Conservation (phyloP, 2,888 invertebrate genomes). For the Blastobasis lacticolella region DNA sequence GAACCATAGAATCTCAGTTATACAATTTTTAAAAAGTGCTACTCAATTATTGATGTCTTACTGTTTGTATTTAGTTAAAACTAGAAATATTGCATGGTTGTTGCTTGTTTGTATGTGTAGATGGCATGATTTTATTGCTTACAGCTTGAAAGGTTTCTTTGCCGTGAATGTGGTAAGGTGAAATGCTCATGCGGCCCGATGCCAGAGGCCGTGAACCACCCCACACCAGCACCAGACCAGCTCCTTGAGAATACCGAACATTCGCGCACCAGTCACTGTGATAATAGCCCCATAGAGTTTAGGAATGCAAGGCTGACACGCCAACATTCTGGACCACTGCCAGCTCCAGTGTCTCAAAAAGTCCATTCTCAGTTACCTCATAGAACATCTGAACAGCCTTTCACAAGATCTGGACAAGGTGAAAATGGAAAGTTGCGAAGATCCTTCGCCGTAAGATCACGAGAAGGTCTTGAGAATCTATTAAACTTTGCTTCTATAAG, state of each 20-base stretch:
- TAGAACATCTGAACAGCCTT: conserved; percentile 47
- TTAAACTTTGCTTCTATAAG: conserved; percentile 47
- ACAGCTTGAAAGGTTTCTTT: conserved; percentile 83
- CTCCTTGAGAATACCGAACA: conserved; percentile 17
- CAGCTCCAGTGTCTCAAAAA: conserved; percentile 21
- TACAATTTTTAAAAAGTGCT: too few species aligned
- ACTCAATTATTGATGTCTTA: too few species aligned
- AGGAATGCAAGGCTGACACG: conserved; percentile 35
- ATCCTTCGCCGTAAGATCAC: conserved; percentile 61
- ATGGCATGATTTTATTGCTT: conserved; percentile 77
- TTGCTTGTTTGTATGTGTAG: conserved; percentile 51
- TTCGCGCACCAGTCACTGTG: conserved; percentile 22
- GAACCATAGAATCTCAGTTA: too few species aligned
- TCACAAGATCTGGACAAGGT: conserved; percentile 39
- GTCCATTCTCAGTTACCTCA: conserved; percentile 24
- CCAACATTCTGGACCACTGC: conserved; percentile 42
- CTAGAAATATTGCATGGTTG: conserved; percentile 46
- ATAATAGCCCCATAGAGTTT: conserved; percentile 39
- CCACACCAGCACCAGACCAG: conserved; percentile 11
- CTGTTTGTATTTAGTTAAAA: too few species aligned
- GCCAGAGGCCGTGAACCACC: conserved; percentile 23
- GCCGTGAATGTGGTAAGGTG: conserved; percentile 80
- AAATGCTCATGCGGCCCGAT: conserved; percentile 74
- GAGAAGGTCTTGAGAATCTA: conserved; percentile 62
- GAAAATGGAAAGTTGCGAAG: conserved; percentile 57